Evolutionary conservation across 2,888 invertebrate genomes (phyloP).

Genomic region (Sceliomorpha sp.): DNA sequence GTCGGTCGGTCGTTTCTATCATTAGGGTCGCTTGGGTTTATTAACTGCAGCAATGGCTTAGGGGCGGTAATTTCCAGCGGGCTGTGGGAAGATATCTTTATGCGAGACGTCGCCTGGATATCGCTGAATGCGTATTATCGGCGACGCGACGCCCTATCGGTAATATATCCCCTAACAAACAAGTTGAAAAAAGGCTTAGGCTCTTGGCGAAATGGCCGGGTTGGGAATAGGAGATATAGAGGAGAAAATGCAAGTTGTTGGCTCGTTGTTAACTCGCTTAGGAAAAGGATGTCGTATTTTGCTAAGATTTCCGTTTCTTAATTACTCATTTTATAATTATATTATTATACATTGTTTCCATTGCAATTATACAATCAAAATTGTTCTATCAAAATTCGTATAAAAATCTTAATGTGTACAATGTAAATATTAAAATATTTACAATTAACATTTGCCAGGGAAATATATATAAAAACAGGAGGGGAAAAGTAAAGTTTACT

Average conservation of each 20-base stretch:
- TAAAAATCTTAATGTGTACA: too few relatives aligned
- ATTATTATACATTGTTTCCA: too few relatives aligned
- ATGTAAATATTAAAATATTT: too few relatives aligned
- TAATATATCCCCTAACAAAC: constrained; percentile 3
- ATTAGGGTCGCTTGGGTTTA: constrained; percentile 31
- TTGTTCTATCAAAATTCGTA: too few relatives aligned
- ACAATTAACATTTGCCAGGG: too few relatives aligned
- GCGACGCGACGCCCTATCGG: constrained; percentile 20
- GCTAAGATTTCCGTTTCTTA: constrained; percentile 33
- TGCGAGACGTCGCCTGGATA: constrained; percentile 19
- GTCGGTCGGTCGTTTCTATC: constrained; percentile 38
- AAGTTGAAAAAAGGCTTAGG: constrained; percentile 18
- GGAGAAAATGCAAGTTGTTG: too few relatives aligned
- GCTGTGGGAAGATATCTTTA: constrained; percentile 19
- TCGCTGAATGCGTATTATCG: constrained; percentile 28
- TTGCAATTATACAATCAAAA: too few relatives aligned
- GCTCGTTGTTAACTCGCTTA: too few relatives aligned
- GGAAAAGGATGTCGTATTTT: constrained; percentile 28
- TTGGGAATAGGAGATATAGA: too few relatives aligned
- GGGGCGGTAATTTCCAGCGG: constrained; percentile 25
- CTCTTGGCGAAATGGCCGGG: background rate
- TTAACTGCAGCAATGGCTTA: constrained; percentile 26
- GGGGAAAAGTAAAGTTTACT: too few relatives aligned
- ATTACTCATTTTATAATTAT: too few relatives aligned
- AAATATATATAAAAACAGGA: too few relatives aligned